Base-by-base conservation (phyloP, 2,797 vertebrate species). In the Chaunax sp. region DNA sequence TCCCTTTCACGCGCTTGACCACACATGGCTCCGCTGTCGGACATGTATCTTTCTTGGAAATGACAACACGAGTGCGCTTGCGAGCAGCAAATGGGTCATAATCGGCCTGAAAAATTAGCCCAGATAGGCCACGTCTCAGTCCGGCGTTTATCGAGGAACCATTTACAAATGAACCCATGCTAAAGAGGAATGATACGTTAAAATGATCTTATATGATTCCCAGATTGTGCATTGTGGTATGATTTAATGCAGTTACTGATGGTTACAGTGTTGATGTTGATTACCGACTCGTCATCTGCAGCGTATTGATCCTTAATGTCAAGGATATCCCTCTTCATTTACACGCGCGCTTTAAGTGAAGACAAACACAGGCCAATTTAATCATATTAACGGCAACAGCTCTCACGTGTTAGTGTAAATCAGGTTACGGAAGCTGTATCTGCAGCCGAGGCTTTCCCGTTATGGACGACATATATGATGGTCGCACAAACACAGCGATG, bases 91-190 rank as follows among this genome's bases (percentile, higher is more conserved):
- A 15, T 69, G 69, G 43, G 26, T 12, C 22, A 2, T 2, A 55
- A 20, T 28, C 56, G 51, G 72, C 79, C 85, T 64, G 25, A 78
- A 22, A 77, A 78, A 87, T 84, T 51, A 79, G 77, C 75, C 61
- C 75, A 18, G 57, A 81, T 82, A 88, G 85, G 85, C 87, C 85
- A 45, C 43, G 68, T 63, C 72, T 82, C 52, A 22, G 55, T 44
- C 68, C 77, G 15, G 65, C 69, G 58, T 66, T 55, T 2, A 38
- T 47, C 53, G n/a, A 9, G 41, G 54, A 73, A 46, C 47, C 28
- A 18, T 64, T 58, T n/a, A 14, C 50, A 2, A 33, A n/a, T 9
- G 69, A 62, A 64, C 72, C 6, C 53, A n/a, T 14, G 14, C 20
- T 6, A 9, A 3, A 0, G 15, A 41, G 12, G 2, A 23, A 46